These are phyloP conservation scores for Mesochorus sp. DNA, from an alignment of 2,888 invertebrate species.

Conservation along the genomic window DNA sequence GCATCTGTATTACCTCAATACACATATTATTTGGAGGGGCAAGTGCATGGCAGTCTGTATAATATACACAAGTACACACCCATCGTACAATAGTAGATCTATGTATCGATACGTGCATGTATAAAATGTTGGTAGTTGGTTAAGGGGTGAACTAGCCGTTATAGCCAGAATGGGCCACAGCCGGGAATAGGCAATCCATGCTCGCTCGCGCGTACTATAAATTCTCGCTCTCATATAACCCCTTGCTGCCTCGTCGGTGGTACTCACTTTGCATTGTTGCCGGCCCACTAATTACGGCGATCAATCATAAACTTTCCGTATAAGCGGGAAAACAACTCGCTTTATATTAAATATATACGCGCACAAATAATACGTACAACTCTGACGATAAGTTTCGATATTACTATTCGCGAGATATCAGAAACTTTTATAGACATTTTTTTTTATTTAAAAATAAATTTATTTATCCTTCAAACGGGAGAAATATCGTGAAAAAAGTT, in stretches of 20 bases:
- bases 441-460: too few species aligned
- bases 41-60: too few species aligned
- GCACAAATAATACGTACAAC: too few species aligned
- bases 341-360: too few species aligned
- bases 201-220: conserved; percentile 56
- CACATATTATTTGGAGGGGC: too few species aligned
- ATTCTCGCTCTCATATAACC: conserved; percentile 61
- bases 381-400: too few species aligned
- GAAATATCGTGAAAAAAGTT: too few species aligned
- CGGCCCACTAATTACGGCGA: conserved; percentile 66
- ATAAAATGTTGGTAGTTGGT: not conserved
- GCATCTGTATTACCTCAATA: too few species aligned
- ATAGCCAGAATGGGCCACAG: not conserved
- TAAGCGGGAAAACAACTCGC: conserved; percentile 56
- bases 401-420: too few species aligned
- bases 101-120: not conserved
- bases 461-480: too few species aligned
- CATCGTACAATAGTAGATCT: not conserved
- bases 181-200: conserved; percentile 40
- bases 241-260: conserved; percentile 63
- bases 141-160: conserved; percentile 41
- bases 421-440: too few species aligned
- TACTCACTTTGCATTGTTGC: conserved; percentile 69
- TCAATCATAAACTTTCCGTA: conserved; percentile 68
- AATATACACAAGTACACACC: not conserved